Evolutionary conservation across 1,140 invertebrate species (phyloP), one percentile per base, ranked within the genome.

Genomic region (Drosophila busckii): DNA sequence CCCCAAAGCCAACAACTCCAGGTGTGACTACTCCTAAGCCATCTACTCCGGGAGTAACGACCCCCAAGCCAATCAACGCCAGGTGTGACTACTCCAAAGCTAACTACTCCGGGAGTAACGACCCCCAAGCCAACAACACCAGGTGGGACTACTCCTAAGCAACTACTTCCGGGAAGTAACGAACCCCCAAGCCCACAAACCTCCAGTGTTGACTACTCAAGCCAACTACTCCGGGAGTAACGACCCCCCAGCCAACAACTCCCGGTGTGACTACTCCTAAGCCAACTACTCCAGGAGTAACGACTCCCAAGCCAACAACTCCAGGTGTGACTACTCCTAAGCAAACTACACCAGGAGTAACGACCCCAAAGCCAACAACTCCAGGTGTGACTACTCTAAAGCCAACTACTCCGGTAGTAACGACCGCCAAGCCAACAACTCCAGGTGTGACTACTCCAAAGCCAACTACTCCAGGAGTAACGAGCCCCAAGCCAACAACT

Each of bases 91-190:
- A 46, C 44, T 1, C 0, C 4, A 6, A 46, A 34, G 2, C 16
- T 20, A 5, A 46, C 19, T 4, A 9, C 7, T 1, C 4, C 13
- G 0, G 19, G 7, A 5, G n/a, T 13, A 7, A 56, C 52, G 0
- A 35, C 42, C 0, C 3, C 19, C 0, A 48, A 55, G 19, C 32
- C 26, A 1, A 48, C 34, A 1, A 48, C 56, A 2, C 13, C 45
- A 7, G 2, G 16, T 13, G 16, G 17, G 19, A 34, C 34, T 6
- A 38, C 13, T 2, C 6, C 10, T 5, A 26, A 37, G 2, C 13
- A 10, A 54, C 56, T 0, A 32, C 31, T 4, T 4, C 2, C n/a
- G n/a, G n/a, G 0, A 23, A 46, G 5, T 16, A 31, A 1, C 44
- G 31, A 12, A 35, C 40, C 2, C 2, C 6, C 1, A 28, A 44